Evolutionary conservation across 2,888 invertebrate genomes (phyloP).

Genomic region (Ochropacha duplaris): DNA sequence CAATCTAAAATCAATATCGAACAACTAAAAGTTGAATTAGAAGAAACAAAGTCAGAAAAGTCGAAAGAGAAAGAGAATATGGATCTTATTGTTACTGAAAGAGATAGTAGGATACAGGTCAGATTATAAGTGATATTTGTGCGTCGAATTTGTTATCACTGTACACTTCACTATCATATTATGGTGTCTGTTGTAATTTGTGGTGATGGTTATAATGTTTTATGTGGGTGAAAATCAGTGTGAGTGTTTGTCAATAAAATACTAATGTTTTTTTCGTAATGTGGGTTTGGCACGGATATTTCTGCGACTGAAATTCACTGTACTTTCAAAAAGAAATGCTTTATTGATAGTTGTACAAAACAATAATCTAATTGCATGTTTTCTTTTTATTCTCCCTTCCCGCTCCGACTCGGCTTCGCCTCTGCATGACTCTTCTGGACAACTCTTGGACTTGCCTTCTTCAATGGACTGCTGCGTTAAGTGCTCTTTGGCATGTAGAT

Average conservation of each 20-base stretch:
- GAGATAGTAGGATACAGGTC: slow-evolving; percentile 65
- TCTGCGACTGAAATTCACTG: neutral
- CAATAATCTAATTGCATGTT: slow-evolving; percentile 70
- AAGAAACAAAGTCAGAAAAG: slow-evolving; percentile 41
- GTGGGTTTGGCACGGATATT: neutral
- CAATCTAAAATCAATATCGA: slow-evolving; percentile 39
- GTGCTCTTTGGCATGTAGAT: slow-evolving; percentile 74
- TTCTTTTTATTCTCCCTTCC: slow-evolving; percentile 55
- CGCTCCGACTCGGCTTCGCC: slow-evolving; percentile 47
- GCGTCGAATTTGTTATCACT: slow-evolving; percentile 20
- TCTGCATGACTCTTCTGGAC: slow-evolving; percentile 35
- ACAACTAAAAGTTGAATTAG: slow-evolving; percentile 44
- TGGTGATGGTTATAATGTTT: slow-evolving; percentile 4
- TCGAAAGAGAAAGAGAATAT: slow-evolving; percentile 55
- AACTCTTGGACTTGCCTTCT: slow-evolving; percentile 22
- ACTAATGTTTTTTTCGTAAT: neutral
- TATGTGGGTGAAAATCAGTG: neutral
- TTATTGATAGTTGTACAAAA: slow-evolving; percentile 4
- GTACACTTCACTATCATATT: slow-evolving; percentile 14
- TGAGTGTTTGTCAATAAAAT: neutral
- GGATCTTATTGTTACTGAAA: slow-evolving; percentile 41
- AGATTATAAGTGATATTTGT: slow-evolving; percentile 30
- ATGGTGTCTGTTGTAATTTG: slow-evolving; percentile 14
- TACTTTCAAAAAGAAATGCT: neutral
- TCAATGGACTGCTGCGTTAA: slow-evolving; percentile 37